phyloP scores from a whole-genome alignment of 2,888 invertebrate genomes.

The Antheraea yamamai region DNA sequence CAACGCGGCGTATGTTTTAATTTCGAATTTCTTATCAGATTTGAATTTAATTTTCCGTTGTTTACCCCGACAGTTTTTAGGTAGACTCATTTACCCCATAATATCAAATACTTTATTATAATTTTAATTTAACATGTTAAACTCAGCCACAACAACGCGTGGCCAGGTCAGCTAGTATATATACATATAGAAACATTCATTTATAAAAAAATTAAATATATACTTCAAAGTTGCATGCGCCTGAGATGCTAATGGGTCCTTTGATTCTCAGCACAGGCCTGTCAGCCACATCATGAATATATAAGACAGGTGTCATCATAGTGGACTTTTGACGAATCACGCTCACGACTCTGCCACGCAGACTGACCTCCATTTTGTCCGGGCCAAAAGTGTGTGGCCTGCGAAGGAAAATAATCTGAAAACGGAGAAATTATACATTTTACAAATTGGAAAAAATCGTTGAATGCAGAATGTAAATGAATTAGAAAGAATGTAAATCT shows the following conservation, averaged over 20 bases:
- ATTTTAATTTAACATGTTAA: no score
- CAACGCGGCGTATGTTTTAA: no score
- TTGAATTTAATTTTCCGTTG: no score
- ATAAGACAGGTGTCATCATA: constrained; percentile 53
- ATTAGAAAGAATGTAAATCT: no score
- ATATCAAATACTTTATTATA: no score
- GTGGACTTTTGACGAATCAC: constrained; percentile 55
- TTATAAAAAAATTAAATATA: background rate
- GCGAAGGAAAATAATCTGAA: constrained; percentile 52
- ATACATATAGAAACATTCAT: background rate
- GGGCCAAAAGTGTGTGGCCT: constrained; percentile 52
- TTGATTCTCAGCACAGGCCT: constrained; percentile 48
- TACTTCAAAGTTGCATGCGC: constrained; percentile 48
- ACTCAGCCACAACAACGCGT: no score
- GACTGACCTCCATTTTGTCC: constrained; percentile 56
- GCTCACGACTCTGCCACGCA: constrained; percentile 44
- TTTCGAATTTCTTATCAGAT: no score
- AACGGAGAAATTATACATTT: background rate
- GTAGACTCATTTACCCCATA: no score
- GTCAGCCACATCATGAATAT: constrained; percentile 50
- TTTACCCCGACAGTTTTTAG: no score
- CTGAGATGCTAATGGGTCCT: constrained; percentile 33
- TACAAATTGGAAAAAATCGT: background rate
- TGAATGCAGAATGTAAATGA: no score
- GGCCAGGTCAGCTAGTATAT: no score